Conservation (phyloP, 2,113 vertebrate species). For the Glareola pratincola region DNA sequence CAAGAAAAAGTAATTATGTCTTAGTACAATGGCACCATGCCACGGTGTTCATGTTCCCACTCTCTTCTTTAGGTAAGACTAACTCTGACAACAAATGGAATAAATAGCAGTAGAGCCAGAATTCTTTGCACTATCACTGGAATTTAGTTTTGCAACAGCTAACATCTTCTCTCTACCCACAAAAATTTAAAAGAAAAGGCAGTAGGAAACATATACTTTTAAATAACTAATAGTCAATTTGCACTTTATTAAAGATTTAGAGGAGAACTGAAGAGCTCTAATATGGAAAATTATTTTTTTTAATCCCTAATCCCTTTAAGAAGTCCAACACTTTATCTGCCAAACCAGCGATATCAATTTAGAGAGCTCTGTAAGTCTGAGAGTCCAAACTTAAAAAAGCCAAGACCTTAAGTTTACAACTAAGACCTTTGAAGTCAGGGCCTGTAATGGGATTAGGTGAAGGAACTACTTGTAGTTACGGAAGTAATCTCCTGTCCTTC, state of each 20-base stretch:
- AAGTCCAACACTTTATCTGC: background rate
- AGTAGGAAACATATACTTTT: background rate
- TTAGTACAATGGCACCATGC: background rate
- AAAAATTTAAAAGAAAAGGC: background rate
- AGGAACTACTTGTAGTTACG: background rate
- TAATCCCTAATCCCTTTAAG: background rate
- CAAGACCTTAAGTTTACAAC: background rate
- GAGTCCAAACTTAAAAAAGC: background rate
- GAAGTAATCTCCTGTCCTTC: background rate
- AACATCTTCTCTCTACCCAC: background rate
- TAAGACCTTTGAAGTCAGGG: background rate
- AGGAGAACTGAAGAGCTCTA: background rate
- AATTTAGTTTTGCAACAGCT: background rate
- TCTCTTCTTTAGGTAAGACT: constrained; percentile 28
- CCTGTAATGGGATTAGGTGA: background rate
- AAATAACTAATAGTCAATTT: background rate
- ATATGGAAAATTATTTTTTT: background rate
- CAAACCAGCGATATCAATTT: background rate
- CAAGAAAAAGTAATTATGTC: constrained; percentile 18
- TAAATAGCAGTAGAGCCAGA: constrained; percentile 18
- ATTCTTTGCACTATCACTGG: background rate
- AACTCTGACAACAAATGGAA: background rate
- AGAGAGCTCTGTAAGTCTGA: background rate
- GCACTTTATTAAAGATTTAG: background rate
- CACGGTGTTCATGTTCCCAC: background rate